phyloP scores from a whole-genome alignment of 1,140 invertebrate species.

The Drosophila jambulina region DNA sequence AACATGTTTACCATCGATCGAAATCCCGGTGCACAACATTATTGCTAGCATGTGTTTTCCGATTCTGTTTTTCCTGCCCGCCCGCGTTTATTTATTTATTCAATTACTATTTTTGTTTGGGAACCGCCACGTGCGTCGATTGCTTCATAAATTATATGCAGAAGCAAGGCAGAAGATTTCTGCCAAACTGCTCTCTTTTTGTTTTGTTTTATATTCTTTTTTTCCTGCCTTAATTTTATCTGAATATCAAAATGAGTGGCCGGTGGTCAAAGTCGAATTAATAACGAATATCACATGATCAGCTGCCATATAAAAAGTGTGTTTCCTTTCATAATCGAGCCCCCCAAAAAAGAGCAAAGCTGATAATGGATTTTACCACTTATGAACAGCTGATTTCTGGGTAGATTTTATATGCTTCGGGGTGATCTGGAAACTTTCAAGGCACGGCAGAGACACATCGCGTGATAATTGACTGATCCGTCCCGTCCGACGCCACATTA shows the following conservation, averaged over 20 bases:
- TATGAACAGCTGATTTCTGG: conserved; percentile 48
- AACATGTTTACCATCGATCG: conserved; percentile 55
- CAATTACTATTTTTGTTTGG: conserved; percentile 51
- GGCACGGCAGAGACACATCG: conserved; percentile 42
- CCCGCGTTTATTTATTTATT: conserved; percentile 39
- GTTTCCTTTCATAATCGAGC: conserved; percentile 51
- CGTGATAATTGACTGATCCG: conserved; percentile 65
- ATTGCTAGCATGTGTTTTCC: conserved; percentile 52
- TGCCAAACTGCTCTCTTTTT: conserved; percentile 14
- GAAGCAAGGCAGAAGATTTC: conserved; percentile 11
- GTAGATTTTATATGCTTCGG: conserved; percentile 8
- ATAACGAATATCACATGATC: conserved; percentile 74
- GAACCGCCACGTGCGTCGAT: conserved; percentile 58
- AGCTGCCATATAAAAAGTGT: conserved; percentile 16
- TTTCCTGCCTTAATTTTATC: conserved; percentile 58
- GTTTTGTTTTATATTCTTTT: conserved; percentile 22
- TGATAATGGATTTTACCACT: conserved; percentile 20
- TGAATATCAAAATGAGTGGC: conserved; percentile 53
- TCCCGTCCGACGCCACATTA: conserved; percentile 30
- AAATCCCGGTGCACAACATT: conserved; percentile 53
- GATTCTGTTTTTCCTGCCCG: conserved; percentile 25
- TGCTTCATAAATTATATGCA: conserved; percentile 58
- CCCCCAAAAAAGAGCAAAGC: conserved; percentile 39
- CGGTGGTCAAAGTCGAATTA: conserved; percentile 70
- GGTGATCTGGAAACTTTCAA: conserved; percentile 20